Evolutionary conservation across 2,888 invertebrate species (phyloP).

Genomic region (Serrognathus titanus): DNA sequence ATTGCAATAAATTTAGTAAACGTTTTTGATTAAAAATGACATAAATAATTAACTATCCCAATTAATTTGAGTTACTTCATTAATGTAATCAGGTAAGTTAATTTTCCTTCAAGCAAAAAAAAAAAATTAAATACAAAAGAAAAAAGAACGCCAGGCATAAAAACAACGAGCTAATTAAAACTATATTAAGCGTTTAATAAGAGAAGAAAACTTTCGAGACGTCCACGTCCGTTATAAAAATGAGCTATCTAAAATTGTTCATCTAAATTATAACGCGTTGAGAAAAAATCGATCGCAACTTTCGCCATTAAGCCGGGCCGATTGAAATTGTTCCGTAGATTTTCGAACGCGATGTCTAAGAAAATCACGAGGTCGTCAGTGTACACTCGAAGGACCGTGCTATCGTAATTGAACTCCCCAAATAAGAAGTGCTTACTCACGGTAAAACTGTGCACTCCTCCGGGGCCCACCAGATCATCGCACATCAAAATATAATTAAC

Average conservation of each 20-base stretch:
- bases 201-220: constrained; percentile 1
- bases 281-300: not conserved
- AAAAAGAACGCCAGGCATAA: too few relatives aligned
- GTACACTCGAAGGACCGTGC: not conserved
- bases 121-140: too few relatives aligned
- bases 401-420: constrained; percentile 2
- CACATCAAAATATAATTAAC: constrained; percentile 24
- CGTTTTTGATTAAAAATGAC: too few relatives aligned
- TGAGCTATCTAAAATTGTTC: constrained; percentile 6
- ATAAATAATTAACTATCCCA: too few relatives aligned
- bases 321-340: not conserved
- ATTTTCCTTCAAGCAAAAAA: too few relatives aligned
- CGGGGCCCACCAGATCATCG: not conserved
- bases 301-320: not conserved
- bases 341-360: not conserved
- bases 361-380: not conserved
- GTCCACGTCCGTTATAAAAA: constrained; percentile 1
- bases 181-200: too few relatives aligned
- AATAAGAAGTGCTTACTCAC: constrained; percentile 1
- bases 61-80: too few relatives aligned
- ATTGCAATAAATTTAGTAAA: too few relatives aligned
- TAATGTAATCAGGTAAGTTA: too few relatives aligned
- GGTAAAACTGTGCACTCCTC: not conserved
- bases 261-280: constrained; percentile 4
- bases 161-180: too few relatives aligned